Conservation (phyloP, 37 sponge, comb jelly and placozoan genomes). For the Hexactinellida sp. region DNA sequence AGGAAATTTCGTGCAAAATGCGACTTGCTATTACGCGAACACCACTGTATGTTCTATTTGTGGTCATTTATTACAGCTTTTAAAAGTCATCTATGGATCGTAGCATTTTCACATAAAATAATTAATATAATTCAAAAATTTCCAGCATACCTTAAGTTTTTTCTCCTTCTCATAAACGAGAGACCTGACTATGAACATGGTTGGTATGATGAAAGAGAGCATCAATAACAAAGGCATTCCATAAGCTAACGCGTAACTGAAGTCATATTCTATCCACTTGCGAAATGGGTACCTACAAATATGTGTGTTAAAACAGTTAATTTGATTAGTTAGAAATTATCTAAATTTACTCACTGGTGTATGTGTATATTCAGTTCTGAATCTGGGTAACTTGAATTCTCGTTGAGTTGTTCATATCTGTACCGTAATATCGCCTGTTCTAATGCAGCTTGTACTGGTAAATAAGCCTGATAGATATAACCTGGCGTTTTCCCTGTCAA, state of each 20-base stretch:
- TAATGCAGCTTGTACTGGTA: background rate
- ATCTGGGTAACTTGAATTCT: background rate
- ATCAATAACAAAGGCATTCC: conserved; percentile 3
- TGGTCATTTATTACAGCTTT: too few species aligned
- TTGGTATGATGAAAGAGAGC: conserved; percentile 1
- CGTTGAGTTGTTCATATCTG: conserved; percentile 6
- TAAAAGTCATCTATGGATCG: too few species aligned
- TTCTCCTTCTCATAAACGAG: conserved; percentile 15
- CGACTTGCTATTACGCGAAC: too few species aligned
- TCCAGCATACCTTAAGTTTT: background rate
- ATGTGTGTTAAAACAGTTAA: background rate
- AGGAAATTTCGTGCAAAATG: too few species aligned
- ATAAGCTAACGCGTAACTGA: background rate
- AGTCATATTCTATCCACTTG: background rate
- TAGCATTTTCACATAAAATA: background rate
- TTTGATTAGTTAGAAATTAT: background rate
- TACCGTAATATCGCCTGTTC: background rate
- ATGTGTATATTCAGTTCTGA: background rate
- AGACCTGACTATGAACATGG: conserved; percentile 1
- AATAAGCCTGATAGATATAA: background rate
- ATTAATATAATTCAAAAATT: background rate
- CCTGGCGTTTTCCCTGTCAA: background rate
- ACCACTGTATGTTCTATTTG: too few species aligned
- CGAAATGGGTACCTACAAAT: background rate
- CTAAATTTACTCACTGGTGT: background rate